Evolutionary conservation across 1,140 invertebrate species (phyloP).

Genomic region (Liolophura sinensis): DNA sequence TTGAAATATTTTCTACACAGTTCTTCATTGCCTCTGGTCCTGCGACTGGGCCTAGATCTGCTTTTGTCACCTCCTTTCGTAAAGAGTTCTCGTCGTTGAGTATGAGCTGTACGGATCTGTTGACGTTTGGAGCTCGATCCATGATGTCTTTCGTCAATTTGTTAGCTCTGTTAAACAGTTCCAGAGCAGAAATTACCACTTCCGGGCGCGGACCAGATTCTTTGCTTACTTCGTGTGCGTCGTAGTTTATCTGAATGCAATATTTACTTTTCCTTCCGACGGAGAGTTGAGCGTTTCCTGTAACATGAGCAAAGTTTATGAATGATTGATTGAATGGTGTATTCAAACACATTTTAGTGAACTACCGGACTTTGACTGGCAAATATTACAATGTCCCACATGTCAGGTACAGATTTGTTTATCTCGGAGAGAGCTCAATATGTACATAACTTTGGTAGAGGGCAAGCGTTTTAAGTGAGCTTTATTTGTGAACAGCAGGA

Average conservation of each 20-base stretch:
- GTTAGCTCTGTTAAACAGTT: conserved; percentile 30
- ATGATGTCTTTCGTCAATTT: conserved; percentile 23
- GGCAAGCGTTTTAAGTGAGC: too few relatives aligned
- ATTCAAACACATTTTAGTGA: conserved; percentile 9
- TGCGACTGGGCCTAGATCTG: conserved; percentile 14
- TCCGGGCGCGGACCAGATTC: conserved; percentile 16
- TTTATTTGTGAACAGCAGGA: too few relatives aligned
- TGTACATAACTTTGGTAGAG: too few relatives aligned
- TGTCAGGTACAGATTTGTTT: conserved; percentile 3
- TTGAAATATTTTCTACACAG: conserved; percentile 24
- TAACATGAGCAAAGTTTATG: not conserved
- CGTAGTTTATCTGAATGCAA: conserved; percentile 13
- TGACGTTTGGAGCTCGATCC: conserved; percentile 22
- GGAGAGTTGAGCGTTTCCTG: conserved; percentile 12
- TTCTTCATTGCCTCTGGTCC: conserved; percentile 24
- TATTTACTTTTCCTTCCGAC: conserved; percentile 10
- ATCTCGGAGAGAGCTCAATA: too few relatives aligned
- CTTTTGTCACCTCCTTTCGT: conserved; percentile 25
- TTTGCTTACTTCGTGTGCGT: conserved; percentile 9
- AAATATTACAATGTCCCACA: not conserved
- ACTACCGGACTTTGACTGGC: conserved; percentile 3
- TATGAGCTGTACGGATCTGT: conserved; percentile 20
- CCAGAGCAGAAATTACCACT: conserved; percentile 19
- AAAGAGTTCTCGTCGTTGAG: conserved; percentile 29
- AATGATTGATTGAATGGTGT: not conserved